Evolutionary conservation across 2,113 vertebrate species (phyloP).

Genomic region (Sapayoa aenigma): DNA sequence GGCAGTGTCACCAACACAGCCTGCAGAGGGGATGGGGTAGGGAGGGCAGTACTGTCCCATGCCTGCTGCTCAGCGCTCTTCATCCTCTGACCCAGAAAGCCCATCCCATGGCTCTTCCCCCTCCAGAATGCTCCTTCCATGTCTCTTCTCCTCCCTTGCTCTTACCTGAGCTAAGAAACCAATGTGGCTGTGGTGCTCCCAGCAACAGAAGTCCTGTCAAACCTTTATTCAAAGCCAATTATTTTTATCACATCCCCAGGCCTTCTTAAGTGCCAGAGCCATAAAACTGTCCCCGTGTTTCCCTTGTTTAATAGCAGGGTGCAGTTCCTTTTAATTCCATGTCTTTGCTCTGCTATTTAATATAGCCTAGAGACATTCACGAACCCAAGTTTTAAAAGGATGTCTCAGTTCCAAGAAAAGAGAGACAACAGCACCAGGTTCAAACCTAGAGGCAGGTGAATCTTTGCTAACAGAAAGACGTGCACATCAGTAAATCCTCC

Average conservation of each 20-base stretch:
- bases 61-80: not conserved
- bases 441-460: not conserved
- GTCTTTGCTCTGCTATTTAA: not conserved
- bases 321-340: not conserved
- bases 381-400: not conserved
- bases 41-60: not conserved
- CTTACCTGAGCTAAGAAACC: not conserved
- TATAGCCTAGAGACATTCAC: not conserved
- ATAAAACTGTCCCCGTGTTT: not conserved
- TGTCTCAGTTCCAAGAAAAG: not conserved
- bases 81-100: not conserved
- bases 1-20: not conserved
- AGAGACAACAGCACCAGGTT: not conserved
- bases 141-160: not conserved
- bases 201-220: not conserved
- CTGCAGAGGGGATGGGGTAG: rapidly evolving
- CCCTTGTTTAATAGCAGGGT: not conserved
- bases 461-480: not conserved
- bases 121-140: not conserved
- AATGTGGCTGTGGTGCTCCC: not conserved
- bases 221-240: not conserved
- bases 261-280: not conserved
- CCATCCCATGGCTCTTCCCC: not conserved
- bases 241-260: not conserved
- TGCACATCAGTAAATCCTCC: not conserved